A percentile compares a stretch with the other conserved stretches of the same genome.
Evolutionary conservation across 2,888 invertebrate species (phyloP).

Genomic region (Leptinotarsa peninsularis): DNA sequence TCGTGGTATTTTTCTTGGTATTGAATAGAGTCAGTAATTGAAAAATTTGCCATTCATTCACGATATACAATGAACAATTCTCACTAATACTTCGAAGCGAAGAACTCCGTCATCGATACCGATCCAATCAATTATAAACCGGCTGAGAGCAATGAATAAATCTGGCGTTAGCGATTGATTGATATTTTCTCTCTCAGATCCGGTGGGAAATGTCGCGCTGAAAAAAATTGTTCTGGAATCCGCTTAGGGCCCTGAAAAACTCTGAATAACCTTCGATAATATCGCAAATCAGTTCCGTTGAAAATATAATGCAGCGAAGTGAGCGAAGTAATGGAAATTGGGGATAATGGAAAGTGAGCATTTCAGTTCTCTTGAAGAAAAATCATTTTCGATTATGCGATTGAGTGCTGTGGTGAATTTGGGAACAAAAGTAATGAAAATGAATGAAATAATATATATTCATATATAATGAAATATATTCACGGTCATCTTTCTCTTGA

Average conservation of each 20-base stretch:
- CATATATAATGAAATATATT: too few relatives aligned
- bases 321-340: neutral
- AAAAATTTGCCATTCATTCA: too few relatives aligned
- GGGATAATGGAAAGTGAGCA: constrained; percentile 4
- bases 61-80: too few relatives aligned
- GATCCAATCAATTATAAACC: neutral
- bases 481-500: too few relatives aligned
- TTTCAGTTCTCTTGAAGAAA: too few relatives aligned
- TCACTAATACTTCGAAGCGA: neutral
- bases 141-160: constrained; percentile 3
- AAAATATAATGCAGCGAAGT: neutral
- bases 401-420: too few relatives aligned
- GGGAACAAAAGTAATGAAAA: too few relatives aligned
- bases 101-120: neutral
- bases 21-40: too few relatives aligned
- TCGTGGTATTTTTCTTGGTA: too few relatives aligned
- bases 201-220: neutral
- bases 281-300: neutral
- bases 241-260: neutral
- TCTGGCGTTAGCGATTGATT: neutral
- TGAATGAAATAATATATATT: too few relatives aligned
- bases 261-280: neutral
- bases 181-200: neutral
- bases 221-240: neutral
- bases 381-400: too few relatives aligned